phyloP scores from a whole-genome alignment of 2,113 vertebrate species.

The Pteruthius melanotis region DNA sequence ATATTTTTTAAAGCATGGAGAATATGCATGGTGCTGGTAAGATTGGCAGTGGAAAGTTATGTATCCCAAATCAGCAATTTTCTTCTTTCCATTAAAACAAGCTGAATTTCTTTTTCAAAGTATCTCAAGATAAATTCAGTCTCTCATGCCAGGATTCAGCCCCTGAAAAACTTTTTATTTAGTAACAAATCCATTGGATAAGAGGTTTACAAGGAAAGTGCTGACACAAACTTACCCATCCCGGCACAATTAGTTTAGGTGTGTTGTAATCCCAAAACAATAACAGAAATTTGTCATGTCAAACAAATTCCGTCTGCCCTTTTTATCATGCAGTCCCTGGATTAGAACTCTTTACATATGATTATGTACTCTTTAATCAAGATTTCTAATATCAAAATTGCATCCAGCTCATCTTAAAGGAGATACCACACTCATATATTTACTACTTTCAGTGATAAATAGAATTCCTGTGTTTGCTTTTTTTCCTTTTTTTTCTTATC shows the following conservation, averaged over 20 bases:
- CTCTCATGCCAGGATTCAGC: conserved; percentile 26
- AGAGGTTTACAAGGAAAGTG: conserved; percentile 39
- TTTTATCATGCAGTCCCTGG: background rate
- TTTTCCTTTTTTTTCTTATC: no score
- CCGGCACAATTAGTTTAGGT: conserved; percentile 22
- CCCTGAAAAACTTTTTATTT: conserved; percentile 11
- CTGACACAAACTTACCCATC: conserved; percentile 1
- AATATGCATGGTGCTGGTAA: background rate
- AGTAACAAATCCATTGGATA: conserved; percentile 41
- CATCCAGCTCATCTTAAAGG: background rate
- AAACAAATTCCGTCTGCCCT: background rate
- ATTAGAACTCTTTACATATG: background rate
- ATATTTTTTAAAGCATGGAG: background rate
- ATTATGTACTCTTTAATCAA: background rate
- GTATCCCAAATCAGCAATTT: background rate
- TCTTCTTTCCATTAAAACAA: background rate
- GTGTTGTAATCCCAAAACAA: conserved; percentile 31
- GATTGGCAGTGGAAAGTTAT: background rate
- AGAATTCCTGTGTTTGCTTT: background rate
- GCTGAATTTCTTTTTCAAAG: background rate
- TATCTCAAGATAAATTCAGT: background rate
- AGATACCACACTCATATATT: background rate
- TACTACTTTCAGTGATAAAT: background rate
- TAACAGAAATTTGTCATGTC: background rate
- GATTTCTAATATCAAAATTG: background rate